A percentile compares a stretch with the other conserved stretches of the same genome.
Conservation (phyloP, 92 coral and sea anemone genomes). For the Palythoa grandis region DNA sequence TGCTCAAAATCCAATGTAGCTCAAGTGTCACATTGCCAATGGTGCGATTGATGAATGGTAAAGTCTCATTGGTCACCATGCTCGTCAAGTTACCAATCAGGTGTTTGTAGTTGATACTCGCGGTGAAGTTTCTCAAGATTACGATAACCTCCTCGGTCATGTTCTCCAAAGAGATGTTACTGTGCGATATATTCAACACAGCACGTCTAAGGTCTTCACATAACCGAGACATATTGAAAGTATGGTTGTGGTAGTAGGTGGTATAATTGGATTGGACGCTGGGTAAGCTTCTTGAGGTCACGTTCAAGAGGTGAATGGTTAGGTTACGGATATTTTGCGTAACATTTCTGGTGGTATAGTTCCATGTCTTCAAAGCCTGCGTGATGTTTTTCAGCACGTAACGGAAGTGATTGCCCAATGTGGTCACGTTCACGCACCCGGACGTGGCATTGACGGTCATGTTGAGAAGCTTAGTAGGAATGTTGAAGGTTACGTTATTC, state of each 20-base stretch:
- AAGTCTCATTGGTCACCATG: slow-evolving; percentile 47
- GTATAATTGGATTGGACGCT: slow-evolving; percentile 52
- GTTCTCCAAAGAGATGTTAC: slow-evolving; percentile 48
- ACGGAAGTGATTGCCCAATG: slow-evolving; percentile 59
- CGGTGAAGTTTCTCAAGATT: slow-evolving; percentile 62
- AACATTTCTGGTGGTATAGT: slow-evolving; percentile 57
- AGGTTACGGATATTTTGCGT: slow-evolving; percentile 57
- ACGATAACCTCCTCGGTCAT: slow-evolving; percentile 64
- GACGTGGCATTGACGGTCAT: slow-evolving; percentile 64
- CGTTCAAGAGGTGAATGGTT: slow-evolving; percentile 55
- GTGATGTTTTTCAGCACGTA: slow-evolving; percentile 58
- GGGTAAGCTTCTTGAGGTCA: slow-evolving; percentile 65
- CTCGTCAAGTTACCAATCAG: slow-evolving; percentile 56
- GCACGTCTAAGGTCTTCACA: slow-evolving; percentile 48
- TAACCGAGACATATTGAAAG: background rate
- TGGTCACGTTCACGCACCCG: slow-evolving; percentile 58
- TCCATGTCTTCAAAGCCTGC: slow-evolving; percentile 56
- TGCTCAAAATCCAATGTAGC: slow-evolving; percentile 4
- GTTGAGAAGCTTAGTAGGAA: slow-evolving; percentile 69
- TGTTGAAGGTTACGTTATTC: slow-evolving; percentile 53
- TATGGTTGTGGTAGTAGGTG: slow-evolving; percentile 42
- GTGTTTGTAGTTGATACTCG: slow-evolving; percentile 53
- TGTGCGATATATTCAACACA: slow-evolving; percentile 22
- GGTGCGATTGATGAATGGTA: slow-evolving; percentile 36
- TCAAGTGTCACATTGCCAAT: slow-evolving; percentile 42